Evolutionary conservation across 2,797 vertebrate species (phyloP), one percentile per base, ranked within the genome.

Genomic region (Syndactyla subalaris): DNA sequence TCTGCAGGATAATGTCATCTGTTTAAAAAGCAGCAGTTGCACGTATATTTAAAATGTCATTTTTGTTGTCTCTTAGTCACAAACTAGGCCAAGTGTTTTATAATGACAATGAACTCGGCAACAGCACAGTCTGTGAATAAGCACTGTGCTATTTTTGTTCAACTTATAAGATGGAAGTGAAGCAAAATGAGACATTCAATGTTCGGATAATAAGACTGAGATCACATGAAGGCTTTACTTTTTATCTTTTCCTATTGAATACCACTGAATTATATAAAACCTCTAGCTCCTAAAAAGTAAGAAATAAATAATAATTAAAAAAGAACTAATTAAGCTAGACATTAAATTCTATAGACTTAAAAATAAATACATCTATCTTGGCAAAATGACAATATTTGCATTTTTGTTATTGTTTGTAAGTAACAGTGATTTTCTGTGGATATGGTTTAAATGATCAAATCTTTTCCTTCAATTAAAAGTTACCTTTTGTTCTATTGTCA

Each of bases 81-180:
- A 88, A 96, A 92, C 75, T 94, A 95, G 84, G 87, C 61, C 87
- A 91, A 34, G 16, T 92, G 88, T 96, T 93, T 97, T 88, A 62
- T 92, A 91, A 91, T 92, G 36, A 95, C 68, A 89, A 85, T 72
- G 49, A 93, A 67, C 22, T 74, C 1, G 0, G 46, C 45, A 85
- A 83, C 81, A 82, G n/a, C 57, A 80, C 0, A 3, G 24, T 73
- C 55, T 6, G 3, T 46, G 61, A 72, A 55, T 85, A 92, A 92
- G 38, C 6, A 59, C 36, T 73, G 29, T 87, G 77, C 57, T 95
- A 85, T 92, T 96, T 94, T 91, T 85, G 17, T 83, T 83, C 13
- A 4, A 34, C 88, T 93, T 96, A 54, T 74, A 72, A 68, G n/a
- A 52, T 59, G 51, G 65, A 83, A 92, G 48, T 72, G 43, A 77